Conservation (phyloP, 1,140 invertebrate genomes). For the Platyscapa corneri region DNA sequence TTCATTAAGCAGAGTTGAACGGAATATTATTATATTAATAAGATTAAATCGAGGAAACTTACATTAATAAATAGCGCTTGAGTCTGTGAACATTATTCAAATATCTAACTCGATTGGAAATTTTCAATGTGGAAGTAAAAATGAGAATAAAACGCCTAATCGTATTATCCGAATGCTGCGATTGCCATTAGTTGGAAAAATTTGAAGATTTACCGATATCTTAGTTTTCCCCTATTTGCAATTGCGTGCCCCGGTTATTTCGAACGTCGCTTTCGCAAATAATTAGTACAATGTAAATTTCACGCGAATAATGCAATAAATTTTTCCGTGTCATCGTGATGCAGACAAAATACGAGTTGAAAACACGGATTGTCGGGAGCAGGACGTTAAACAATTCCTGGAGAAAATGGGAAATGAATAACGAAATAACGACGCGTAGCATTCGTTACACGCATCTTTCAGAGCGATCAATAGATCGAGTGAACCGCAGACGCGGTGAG, state of each 20-base stretch:
- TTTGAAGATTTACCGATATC: too few relatives aligned
- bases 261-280: too few relatives aligned
- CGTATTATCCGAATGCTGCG: too few relatives aligned
- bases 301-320: slow-evolving; percentile 10
- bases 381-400: not conserved
- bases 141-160: not conserved
- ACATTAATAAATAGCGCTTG: too few relatives aligned
- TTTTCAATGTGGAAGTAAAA: not conserved
- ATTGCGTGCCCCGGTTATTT: too few relatives aligned
- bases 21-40: not conserved
- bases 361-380: slow-evolving; percentile 1
- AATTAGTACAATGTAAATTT: slow-evolving; percentile 29
- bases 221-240: too few relatives aligned
- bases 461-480: not conserved
- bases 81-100: too few relatives aligned
- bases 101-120: not conserved
- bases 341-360: slow-evolving; percentile 16
- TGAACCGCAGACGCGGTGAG: not conserved
- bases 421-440: not conserved
- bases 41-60: not conserved
- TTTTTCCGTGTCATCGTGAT: not conserved
- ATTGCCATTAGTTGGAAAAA: too few relatives aligned
- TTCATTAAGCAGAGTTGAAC: slow-evolving; percentile 3
- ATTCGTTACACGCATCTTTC: not conserved
- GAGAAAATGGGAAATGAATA: not conserved